Base-by-base conservation (phyloP, 1,140 invertebrate species). In the Trichoplusia ni region DNA sequence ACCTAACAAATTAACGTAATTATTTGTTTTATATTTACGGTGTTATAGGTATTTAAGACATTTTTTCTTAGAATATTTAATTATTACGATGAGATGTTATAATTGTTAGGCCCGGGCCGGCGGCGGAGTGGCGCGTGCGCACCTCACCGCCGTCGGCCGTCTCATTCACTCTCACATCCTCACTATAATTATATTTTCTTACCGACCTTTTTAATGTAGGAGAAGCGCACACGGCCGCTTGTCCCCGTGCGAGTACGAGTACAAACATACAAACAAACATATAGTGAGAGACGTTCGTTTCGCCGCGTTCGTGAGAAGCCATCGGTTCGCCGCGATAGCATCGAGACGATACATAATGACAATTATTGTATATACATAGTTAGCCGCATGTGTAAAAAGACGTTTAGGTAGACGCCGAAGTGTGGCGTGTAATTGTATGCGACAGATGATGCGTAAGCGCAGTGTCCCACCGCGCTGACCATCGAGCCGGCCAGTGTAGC, bases 21-120 rank as follows among this genome's bases (percentile, higher is more conserved):
- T 86, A 90, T 89, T 90, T 90, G 88, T 89, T 90, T 89, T 90
- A 90, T 89, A 90, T 90, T 90, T 90, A 90, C 84, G 86, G 88
- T 90, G 86, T 90, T 90, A 84, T 89, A 90, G 86, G 85, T 88
- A 88, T 86, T 89, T 89, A 89, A 90, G 86, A 89, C 86, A 87
- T 89, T 90, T 89, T 87, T 90, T 89, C 86, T 89, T 89, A 89
- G 85, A 88, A 87, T 90, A 89, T 89, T 89, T 87, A 90, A 90
- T 88, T 83, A 87, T 87, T 86, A 87, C 81, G 84, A 87, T 82
- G 82, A 87, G 85, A 89, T 88, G 83, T 90, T 90, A 89, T 83
- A 86, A 84, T 87, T 82, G 84, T 88, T 86, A 86, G 84, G 86
- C 75, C 84, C 76, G 70, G 77, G 79, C 82, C 85, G 88, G 73